Evolutionary conservation across 2,797 vertebrate genomes (phyloP), one percentile per base, ranked within the genome.

Genomic region (Otus scops): DNA sequence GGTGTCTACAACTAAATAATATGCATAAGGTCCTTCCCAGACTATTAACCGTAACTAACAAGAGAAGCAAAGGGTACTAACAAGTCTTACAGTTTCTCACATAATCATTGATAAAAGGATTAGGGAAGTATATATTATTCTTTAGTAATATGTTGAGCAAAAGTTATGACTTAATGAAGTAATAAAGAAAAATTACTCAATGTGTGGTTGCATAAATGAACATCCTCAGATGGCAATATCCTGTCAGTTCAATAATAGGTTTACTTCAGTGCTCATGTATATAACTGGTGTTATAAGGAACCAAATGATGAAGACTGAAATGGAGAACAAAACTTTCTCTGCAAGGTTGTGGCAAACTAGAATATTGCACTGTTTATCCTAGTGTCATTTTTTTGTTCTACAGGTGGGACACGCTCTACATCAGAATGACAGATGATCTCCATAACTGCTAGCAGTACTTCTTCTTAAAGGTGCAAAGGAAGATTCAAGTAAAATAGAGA

Each of bases 391-490:
- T 73, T 59, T 60, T 51, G 10, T 38, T 43, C 38, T 36, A 28
- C 1, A 4, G 38, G n/a, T 20, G 6, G 38, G n/a, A 30, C 9
- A 47, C 0, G 1, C 5, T 73, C 5, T 7, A 22, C 0, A 3
- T 20, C 51, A 60, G 38, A 65, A 67, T 51, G 19, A 73, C 36
- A 51, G 16, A 67, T 17, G 8, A n/a, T n/a, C 28, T 74, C 60
- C 21, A 19, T n/a, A 63, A 48, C 11, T 0, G 1, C 13, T 30
- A 34, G 18, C 28, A 67, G 69, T 21, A n/a, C 20, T 60, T 13
- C 10, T 18, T 47, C 36, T 65, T 34, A 34, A 34, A 67, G n/a
- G 21, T n/a, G 7, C 11, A 67, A 60, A 74, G 9, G 22, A 56
- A 79, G 14, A 57, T 41, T 6, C 4, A 32, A 73, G 20, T 10